These are phyloP conservation scores for Tachuris rubrigastra DNA, from an alignment of 2,113 vertebrate species.

Conservation along the genomic window DNA sequence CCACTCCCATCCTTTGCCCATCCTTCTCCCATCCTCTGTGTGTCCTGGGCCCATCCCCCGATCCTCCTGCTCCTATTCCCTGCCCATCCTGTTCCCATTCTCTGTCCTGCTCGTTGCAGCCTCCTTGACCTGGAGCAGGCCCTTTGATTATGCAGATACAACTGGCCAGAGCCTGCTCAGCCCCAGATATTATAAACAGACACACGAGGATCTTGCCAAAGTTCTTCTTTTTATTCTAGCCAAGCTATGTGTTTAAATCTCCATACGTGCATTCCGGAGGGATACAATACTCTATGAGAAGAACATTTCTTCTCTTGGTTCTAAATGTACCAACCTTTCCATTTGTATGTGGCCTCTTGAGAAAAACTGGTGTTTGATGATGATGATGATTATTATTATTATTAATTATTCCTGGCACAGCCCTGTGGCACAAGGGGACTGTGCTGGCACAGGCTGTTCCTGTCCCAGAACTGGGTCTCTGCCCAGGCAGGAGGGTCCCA, in stretches of 20 bases:
- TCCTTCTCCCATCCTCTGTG: not conserved
- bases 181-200: not conserved
- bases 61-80: not conserved
- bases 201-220: not conserved
- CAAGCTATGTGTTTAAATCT: not conserved
- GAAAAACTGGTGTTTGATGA: not conserved
- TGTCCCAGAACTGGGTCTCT: not conserved
- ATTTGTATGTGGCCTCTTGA: not conserved
- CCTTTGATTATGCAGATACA: not conserved
- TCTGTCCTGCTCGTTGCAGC: not conserved
- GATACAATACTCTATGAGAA: not conserved
- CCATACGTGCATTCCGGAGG: not conserved
- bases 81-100: not conserved
- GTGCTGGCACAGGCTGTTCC: not conserved
- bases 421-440: fast-evolving
- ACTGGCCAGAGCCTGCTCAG: not conserved
- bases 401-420: not conserved
- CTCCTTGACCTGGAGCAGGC: fast-evolving
- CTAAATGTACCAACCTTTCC: not conserved
- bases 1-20: not conserved
- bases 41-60: not conserved
- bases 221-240: not conserved
- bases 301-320: not conserved
- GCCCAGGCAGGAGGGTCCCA: not conserved
- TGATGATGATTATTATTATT: not conserved